Evolutionary conservation across 2,888 invertebrate species (phyloP).

Genomic region (Syritta pipiens): DNA sequence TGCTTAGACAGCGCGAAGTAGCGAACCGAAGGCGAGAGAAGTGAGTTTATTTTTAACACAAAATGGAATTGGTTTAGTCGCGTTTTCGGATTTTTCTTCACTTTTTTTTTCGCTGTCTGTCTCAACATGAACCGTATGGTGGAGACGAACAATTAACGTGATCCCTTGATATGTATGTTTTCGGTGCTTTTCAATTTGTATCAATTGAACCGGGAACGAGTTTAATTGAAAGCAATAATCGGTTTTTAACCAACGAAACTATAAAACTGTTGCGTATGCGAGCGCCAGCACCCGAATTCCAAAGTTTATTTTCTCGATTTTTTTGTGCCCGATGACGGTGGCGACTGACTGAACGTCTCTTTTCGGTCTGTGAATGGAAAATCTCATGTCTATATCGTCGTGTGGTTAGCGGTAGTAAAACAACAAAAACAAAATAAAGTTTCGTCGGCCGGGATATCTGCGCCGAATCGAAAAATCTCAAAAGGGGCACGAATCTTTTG

Average conservation of each 20-base stretch:
- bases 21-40: neutral
- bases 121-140: slow-evolving; percentile 22
- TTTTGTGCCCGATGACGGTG: slow-evolving; percentile 7
- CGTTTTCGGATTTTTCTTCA: too few relatives aligned
- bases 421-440: too few relatives aligned
- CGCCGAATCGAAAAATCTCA: slow-evolving; percentile 35
- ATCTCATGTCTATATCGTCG: neutral
- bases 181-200: slow-evolving; percentile 18
- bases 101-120: slow-evolving; percentile 1
- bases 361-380: slow-evolving; percentile 14
- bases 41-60: slow-evolving; percentile 1
- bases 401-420: neutral
- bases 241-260: too few relatives aligned
- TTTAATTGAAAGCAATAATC: too few relatives aligned
- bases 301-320: neutral
- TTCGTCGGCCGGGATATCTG: slow-evolving; percentile 11
- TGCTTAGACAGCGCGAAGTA: too few relatives aligned
- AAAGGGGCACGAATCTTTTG: neutral
- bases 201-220: slow-evolving; percentile 10
- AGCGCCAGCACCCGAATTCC: neutral
- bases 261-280: slow-evolving; percentile 48
- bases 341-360: slow-evolving; percentile 11
- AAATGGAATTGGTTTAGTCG: slow-evolving; percentile 11
- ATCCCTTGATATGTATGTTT: slow-evolving; percentile 23
- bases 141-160: slow-evolving; percentile 27